Evolutionary conservation across 92 coral and sea anemone species (phyloP).

Genomic region (Phenganax subtilis): DNA sequence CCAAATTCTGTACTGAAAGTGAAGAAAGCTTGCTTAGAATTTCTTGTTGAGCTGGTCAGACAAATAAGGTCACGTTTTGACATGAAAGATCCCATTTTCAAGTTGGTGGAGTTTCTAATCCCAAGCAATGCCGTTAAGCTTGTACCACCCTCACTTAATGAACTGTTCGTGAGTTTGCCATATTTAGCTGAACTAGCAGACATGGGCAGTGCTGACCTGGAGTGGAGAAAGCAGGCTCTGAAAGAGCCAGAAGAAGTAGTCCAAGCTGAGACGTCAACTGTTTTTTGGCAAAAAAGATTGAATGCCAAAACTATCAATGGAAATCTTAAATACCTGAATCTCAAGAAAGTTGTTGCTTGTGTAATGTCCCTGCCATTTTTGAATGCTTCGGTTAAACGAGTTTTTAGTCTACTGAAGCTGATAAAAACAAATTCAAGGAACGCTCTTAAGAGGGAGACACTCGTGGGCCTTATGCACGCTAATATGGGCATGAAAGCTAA

Average conservation of each 20-base stretch:
- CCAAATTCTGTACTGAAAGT: background rate
- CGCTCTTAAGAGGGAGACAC: too few species aligned
- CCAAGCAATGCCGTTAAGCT: conserved; percentile 4
- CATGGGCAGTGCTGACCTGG: background rate
- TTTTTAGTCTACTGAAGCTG: too few species aligned
- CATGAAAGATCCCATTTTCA: background rate
- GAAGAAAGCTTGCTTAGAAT: conserved; percentile 4
- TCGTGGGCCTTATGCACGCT: too few species aligned
- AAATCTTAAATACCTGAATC: too few species aligned
- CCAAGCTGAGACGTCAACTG: too few species aligned
- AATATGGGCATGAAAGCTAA: too few species aligned
- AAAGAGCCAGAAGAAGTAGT: background rate
- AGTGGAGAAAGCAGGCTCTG: conserved; percentile 7
- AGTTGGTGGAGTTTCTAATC: background rate
- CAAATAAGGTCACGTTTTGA: conserved; percentile 1
- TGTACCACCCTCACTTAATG: background rate
- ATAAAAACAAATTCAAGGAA: too few species aligned
- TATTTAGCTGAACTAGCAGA: background rate
- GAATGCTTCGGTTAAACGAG: too few species aligned
- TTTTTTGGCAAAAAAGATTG: too few species aligned
- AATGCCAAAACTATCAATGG: too few species aligned
- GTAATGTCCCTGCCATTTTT: too few species aligned
- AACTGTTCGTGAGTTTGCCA: background rate
- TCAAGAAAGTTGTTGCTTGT: too few species aligned
- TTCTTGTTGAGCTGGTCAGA: conserved; percentile 2